These are phyloP conservation scores for Nomada goodeniana DNA, from an alignment of 2,888 invertebrate genomes.

Conservation along the genomic window DNA sequence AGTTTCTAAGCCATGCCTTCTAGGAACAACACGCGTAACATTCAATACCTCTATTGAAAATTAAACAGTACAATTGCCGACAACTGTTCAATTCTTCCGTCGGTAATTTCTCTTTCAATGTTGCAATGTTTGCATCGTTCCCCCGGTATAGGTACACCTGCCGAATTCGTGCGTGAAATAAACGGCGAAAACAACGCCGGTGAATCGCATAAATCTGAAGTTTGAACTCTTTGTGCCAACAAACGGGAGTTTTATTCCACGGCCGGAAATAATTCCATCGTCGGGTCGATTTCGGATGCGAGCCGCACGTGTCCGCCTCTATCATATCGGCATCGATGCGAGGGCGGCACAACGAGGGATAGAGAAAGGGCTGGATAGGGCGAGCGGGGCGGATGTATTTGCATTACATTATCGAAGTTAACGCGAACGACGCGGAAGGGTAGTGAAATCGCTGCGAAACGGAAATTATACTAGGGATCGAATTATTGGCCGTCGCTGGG, in stretches of 20 bases:
- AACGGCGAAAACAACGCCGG: not conserved
- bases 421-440: conserved; percentile 49
- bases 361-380: not conserved
- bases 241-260: conserved; percentile 36
- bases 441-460: conserved; percentile 62
- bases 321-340: conserved; percentile 38
- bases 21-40: too few relatives aligned
- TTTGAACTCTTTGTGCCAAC: conserved; percentile 11
- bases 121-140: not conserved
- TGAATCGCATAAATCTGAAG: conserved; percentile 16
- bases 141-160: too few relatives aligned
- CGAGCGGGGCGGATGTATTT: conserved; percentile 37
- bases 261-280: conserved; percentile 51
- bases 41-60: too few relatives aligned
- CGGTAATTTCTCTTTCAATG: not conserved
- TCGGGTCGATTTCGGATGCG: conserved; percentile 31
- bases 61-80: not conserved
- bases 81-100: not conserved
- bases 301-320: conserved; percentile 6
- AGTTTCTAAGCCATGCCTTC: too few relatives aligned
- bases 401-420: conserved; percentile 59
- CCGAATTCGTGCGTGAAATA: not conserved
- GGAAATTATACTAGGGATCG: conserved; percentile 76
- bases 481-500: conserved; percentile 64
- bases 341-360: not conserved